Percentiles rank a stretch among this genome's conserved stretches.
phyloP scores from a whole-genome alignment of 2,888 invertebrate genomes.

The Hirtodrosophila trivittata region DNA sequence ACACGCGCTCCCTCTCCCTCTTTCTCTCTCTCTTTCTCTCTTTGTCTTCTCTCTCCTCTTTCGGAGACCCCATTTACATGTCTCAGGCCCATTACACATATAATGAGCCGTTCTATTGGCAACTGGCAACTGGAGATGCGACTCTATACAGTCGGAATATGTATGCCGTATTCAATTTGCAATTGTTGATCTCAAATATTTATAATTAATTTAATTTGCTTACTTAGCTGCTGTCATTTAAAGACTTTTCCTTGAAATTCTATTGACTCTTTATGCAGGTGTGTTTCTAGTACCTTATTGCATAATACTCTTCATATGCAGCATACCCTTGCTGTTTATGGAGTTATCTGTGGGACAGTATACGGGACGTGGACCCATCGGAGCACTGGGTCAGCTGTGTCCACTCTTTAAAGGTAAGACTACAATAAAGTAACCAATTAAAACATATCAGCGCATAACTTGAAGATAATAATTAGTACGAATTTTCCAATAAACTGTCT shows the following conservation, averaged over 20 bases:
- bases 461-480: too few species aligned
- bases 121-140: conserved; percentile 20
- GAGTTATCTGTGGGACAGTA: conserved; percentile 96
- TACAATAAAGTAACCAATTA: too few species aligned
- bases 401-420: conserved; percentile 96
- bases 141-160: background rate
- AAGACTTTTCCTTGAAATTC: conserved; percentile 5
- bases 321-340: conserved; percentile 96
- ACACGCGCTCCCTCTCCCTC: conserved; percentile 37
- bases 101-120: conserved; percentile 49
- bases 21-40: conserved; percentile 1
- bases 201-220: conserved; percentile 77
- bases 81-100: conserved; percentile 41
- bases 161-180: conserved; percentile 44
- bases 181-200: conserved; percentile 71
- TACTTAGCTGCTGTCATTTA: conserved; percentile 57
- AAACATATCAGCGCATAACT: too few species aligned
- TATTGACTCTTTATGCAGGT: conserved; percentile 86
- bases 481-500: too few species aligned
- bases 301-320: conserved; percentile 94
- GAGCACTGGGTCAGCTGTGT: conserved; percentile 95
- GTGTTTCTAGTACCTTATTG: conserved; percentile 98
- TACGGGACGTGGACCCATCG: conserved; percentile 95
- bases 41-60: background rate
- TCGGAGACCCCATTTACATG: conserved; percentile 45